Conservation (phyloP, 2,797 vertebrate species). For the Notoglanidium macrostoma region DNA sequence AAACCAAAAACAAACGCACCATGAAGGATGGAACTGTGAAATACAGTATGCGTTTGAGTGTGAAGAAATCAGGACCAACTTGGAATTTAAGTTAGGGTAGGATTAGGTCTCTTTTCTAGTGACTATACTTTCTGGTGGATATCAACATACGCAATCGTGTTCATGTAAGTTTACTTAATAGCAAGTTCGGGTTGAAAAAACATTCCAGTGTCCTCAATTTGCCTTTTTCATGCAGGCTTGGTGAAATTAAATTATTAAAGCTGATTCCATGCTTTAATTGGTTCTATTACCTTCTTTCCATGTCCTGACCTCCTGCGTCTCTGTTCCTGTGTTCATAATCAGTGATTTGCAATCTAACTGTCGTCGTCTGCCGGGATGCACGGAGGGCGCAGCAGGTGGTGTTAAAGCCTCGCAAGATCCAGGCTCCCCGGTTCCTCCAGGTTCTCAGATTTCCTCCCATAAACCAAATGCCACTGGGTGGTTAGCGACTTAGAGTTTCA, state of each 20-base stretch:
- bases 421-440: background rate
- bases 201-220: background rate
- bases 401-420: background rate
- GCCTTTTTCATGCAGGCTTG: background rate
- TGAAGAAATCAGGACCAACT: background rate
- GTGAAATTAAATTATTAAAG: background rate
- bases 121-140: background rate
- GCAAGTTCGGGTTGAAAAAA: background rate
- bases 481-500: background rate
- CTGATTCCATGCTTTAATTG: slow-evolving; percentile 3
- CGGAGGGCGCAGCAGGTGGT: background rate
- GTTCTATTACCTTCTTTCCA: slow-evolving; percentile 3
- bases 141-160: background rate
- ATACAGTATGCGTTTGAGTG: background rate
- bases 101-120: background rate
- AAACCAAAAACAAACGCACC: background rate
- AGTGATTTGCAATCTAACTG: slow-evolving; percentile 9
- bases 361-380: background rate
- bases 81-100: background rate
- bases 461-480: too few relatives aligned
- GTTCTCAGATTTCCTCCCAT: background rate
- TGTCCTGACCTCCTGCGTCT: background rate
- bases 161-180: background rate
- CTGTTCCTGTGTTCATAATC: slow-evolving; percentile 5
- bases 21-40: background rate